Base-by-base conservation (phyloP, 2,888 invertebrate genomes). In the Oscheius myriophilus region DNA sequence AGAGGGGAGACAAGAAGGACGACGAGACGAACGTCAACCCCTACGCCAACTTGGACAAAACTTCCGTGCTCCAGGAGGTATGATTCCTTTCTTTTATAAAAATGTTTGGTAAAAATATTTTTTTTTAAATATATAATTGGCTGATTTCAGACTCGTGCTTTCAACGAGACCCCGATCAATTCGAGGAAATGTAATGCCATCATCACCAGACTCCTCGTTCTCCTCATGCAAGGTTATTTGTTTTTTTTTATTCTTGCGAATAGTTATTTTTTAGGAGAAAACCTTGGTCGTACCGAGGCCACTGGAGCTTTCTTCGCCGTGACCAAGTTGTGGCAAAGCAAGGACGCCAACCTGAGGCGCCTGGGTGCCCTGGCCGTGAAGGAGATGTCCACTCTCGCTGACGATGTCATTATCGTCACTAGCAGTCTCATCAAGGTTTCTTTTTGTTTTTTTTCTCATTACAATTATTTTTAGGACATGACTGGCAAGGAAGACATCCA, bases 321-420 rank as follows among this genome's bases (percentile, higher is more conserved):
- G 91, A 99, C 98, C 0, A 98, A 98, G 88, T 89, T 99, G 54
- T 99, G 98, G 88, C 98, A 99, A 88, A 95, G 94, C 0, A 93
- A 93, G 84, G 98, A 99, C 90, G 93, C 89, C 39, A 93, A 95
- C 79, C 89, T 99, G 26, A 91, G 98, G 46, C 90, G 98, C 9
- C 92, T 99, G 91, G 95, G 99, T 4, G 99, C 98, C 87, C 89
- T 98, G 67, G 96, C 81, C n/a, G 89, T 90, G 76, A 90, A 98
- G 87, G 97, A 98, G 86, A 89, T 99, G 81, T 94, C 96, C 84
- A 91, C 91, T 0, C 90, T 95, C 66, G 96, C 98, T 0, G 96
- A 98, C 87, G 97, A 99, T 91, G 97, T 98, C 4, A 99, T 99
- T 79, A 99, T 99, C 83, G 98, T 99, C 0, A 99, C 98, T 1